Evolutionary conservation across 2,797 vertebrate genomes (phyloP), one percentile per base, ranked within the genome.

Genomic region (Anisognathus igniventris): DNA sequence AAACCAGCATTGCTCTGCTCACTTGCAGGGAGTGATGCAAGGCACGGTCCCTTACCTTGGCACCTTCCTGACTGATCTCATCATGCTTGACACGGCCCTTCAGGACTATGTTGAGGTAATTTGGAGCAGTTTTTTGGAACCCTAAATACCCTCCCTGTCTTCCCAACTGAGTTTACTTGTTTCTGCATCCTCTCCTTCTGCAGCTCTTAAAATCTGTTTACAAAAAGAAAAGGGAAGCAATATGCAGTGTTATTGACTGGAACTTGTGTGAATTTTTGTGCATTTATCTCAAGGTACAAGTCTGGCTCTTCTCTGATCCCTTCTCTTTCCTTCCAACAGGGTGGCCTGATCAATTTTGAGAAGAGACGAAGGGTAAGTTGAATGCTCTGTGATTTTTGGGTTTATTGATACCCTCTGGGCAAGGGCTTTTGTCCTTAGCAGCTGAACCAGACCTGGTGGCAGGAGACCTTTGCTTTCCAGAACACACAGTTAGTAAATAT

Each of bases 41-140:
- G 99, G 99, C 53, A 99, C 99, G 0, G 99, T 99, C 54, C 99
- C 99, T 3, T 99, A 99, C 95, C 96, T 99, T 87, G 99, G 99
- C 54, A 99, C 98, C 23, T 99, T 99, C 93, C 97, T 99, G 33
- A 99, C 99, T 0, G 99, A 99, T 91, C 97, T 99, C 74, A 98
- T 98, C 94, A 99, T 99, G 99, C 96, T 99, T n/a, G 99, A 99
- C 91, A 99, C 99, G 0, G 99, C 99, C 25, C 98, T 99, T 50
- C 99, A 98, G 37, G 99, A 99, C 94, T 96, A 98, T n/a, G 97
- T 98, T 0, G 99, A 99, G 98, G 99, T 99, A 92, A 96, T 95
- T 79, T 57, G 58, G 44, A 23, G 28, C 40, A 42, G 11, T 33
- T 76, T 50, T 51, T 83, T 48, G 42, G 17, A 73, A 47, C 51